Evolutionary conservation across 2,113 vertebrate genomes (phyloP), one percentile per base, ranked within the genome.

Genomic region (Channa argus): DNA sequence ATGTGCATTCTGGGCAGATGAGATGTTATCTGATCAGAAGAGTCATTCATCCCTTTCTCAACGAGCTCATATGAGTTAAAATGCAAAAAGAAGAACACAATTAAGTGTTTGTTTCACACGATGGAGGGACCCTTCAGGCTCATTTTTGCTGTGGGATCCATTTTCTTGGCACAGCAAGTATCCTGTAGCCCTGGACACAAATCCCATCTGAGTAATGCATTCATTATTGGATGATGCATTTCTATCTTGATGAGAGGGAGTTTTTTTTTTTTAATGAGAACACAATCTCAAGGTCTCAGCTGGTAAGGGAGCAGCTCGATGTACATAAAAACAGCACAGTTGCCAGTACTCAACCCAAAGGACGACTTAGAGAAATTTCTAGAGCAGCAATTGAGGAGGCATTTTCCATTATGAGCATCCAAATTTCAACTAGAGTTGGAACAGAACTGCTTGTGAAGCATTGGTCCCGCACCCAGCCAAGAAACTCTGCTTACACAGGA

Each of bases 101-200:
- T 12, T 4, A 37, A 71, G 65, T 61, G 52, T 67, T 79, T 75
- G 56, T 54, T 69, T 77, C 59, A 6, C 65, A 50, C 36, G 39
- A 10, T 24, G 2, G n/a, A 66, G 68, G 49, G 54, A 39, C 54
- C 5, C 12, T 0, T 37, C 14, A 33, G 52, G 52, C 52, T 39
- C 10, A 15, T 9, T 62, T 77, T 39, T 74, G 54, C 46, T 77
- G 3, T 50, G 44, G 4, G 4, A 75, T 69, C 55, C 34, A 67
- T 44, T 74, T 67, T 47, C 46, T n/a, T 43, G 45, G 66, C 70
- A n/a, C 44, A 56, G 65, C 53, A 12, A 56, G 55, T 2, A 37
- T 41, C 38, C 51, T 52, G 51, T 78, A 45, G 36, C 33, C 38
- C 14, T 24, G 37, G 62, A 50, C 7, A 62, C 38, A 51, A 50